Percentiles rank a stretch among this genome's conserved stretches.
Conservation (phyloP, 1,140 invertebrate genomes). For the Orchestia grillus region DNA sequence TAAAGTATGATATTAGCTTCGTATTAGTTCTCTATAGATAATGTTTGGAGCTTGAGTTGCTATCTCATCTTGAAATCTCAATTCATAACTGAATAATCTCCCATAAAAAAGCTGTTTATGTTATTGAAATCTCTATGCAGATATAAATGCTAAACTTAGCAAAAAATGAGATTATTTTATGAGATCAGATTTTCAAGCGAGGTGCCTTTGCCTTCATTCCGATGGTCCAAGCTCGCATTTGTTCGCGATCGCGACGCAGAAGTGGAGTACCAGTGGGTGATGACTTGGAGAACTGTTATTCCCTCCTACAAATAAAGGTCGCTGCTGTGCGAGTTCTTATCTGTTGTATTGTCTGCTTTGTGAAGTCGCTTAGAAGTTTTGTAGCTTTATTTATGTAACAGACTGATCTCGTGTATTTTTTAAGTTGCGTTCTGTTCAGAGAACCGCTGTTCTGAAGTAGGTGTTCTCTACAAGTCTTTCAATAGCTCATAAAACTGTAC, state of each 20-base stretch:
- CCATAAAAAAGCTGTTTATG: constrained; percentile 13
- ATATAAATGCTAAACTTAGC: not conserved
- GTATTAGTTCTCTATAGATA: not conserved
- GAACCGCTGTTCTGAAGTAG: not conserved
- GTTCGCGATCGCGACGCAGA: not conserved
- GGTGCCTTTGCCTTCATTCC: not conserved
- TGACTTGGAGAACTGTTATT: not conserved
- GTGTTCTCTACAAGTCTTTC: not conserved
- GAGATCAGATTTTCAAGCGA: not conserved
- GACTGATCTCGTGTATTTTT: not conserved
- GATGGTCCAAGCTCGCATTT: not conserved
- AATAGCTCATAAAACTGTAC: not conserved
- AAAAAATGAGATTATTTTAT: constrained; percentile 46
- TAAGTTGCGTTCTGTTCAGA: not conserved
- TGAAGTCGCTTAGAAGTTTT: too few species aligned
- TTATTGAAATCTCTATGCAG: constrained; percentile 30
- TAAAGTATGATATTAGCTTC: not conserved
- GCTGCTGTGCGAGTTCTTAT: not conserved
- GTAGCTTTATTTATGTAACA: not conserved
- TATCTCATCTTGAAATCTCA: constrained; percentile 30
- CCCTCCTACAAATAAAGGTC: too few species aligned
- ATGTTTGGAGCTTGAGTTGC: not conserved
- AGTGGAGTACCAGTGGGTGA: not conserved
- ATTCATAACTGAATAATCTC: constrained; percentile 38
- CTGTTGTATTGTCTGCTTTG: not conserved